Base-by-base conservation (phyloP, 2,113 vertebrate species). In the Benitochromis conjunctus region DNA sequence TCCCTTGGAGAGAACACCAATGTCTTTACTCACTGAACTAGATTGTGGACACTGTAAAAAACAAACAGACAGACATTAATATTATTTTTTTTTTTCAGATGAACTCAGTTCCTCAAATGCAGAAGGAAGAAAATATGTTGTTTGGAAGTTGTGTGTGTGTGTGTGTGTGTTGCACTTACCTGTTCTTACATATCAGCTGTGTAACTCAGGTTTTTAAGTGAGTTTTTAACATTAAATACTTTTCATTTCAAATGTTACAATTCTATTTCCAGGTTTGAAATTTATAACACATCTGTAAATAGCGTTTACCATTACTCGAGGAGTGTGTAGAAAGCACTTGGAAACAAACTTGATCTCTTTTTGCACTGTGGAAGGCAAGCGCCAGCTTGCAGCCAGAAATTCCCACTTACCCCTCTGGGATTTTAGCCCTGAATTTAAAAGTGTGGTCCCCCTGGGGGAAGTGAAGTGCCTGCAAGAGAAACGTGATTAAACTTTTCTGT, bases 371-470 rank as follows among this genome's bases (percentile, higher is more conserved):
- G 71, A 77, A 54, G 71, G 71, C 46, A 48, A 53, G n/a, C 19
- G 26, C 71, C 71, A 77, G 48, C 48, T 14, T n/a, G 46, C 11
- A 34, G 4, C 71, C 2, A 77, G 48, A 54, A 54, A 5, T 77
- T 53, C 26, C 1, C 4, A 76, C 92, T 91, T 86, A 96, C 95
- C 82, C 83, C 1, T 88, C 7, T 55, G 95, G 96, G 53, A 96
- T 89, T 83, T 86, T 46, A 31, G 95, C 24, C 8, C 8, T 85
- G 71, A 95, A 96, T 2, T 94, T 88, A 58, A 88, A 95, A 11
- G 56, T 9, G 87, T 96, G 93, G n/a, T 3, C 58, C 31, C 96
- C 95, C 43, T 79, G 4, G 1, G 1, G 69, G 21, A 64, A 96
- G 86, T 4, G 77, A 84, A 36, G 80, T 87, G 5, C 38, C 94